phyloP scores from a whole-genome alignment of 2,888 invertebrate genomes.

The Polylopha cassiicola region DNA sequence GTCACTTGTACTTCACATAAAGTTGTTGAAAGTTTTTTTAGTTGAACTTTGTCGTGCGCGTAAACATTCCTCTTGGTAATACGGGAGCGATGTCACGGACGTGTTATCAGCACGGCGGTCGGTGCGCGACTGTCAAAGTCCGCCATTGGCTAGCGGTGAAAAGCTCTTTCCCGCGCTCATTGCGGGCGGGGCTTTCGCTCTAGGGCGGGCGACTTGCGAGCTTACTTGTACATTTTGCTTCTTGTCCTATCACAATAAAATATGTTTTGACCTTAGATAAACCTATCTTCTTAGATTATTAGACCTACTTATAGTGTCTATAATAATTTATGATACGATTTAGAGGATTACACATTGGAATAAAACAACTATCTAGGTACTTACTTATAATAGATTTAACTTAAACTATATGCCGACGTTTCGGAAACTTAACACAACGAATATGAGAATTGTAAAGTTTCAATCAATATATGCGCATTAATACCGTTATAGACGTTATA shows the following conservation, averaged over 20 bases:
- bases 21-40: conserved; percentile 42
- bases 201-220: conserved; percentile 30
- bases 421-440: too few species aligned
- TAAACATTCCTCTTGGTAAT: conserved; percentile 53
- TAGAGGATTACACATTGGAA: too few species aligned
- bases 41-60: conserved; percentile 48
- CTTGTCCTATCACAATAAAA: conserved; percentile 17
- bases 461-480: too few species aligned
- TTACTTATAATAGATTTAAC: too few species aligned
- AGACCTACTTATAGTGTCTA: too few species aligned
- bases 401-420: too few species aligned
- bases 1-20: conserved; percentile 32
- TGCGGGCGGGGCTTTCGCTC: conserved; percentile 55
- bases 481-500: too few species aligned
- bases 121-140: conserved; percentile 46
- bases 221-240: conserved; percentile 6
- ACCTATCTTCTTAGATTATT: too few species aligned
- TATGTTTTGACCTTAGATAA: conserved; percentile 9
- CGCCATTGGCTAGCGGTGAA: conserved; percentile 22
- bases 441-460: too few species aligned
- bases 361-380: too few species aligned
- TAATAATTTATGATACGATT: too few species aligned
- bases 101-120: conserved; percentile 37
- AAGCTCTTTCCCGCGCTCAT: conserved; percentile 29
- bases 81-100: conserved; percentile 24